Evolutionary conservation across 2,888 invertebrate species (phyloP), one percentile per base, ranked within the genome.

Genomic region (Psococerastis gibbosa): DNA sequence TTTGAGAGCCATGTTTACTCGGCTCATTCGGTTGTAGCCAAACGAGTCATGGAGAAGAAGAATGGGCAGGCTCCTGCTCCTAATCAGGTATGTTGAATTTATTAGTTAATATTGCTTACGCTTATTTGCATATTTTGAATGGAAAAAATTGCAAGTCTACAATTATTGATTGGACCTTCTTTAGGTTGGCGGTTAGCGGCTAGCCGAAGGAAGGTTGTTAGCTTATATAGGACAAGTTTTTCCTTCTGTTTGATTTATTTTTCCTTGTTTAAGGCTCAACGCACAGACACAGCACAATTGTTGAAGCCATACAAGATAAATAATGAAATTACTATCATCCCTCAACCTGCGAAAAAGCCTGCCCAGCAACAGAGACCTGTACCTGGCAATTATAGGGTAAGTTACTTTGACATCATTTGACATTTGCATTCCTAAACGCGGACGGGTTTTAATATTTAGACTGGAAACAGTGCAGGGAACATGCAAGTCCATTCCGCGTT

Each of bases 1-100:
- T 91, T 91, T 55, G 89, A 91, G 60, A 88, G 81, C 60, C 91
- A 91, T 60, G 89, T 91, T 4, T 91, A 89, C 57, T 85, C 87
- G 32, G 88, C 87, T 16, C 91, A 91, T 57, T 87, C 87, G 58
- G 83, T 85, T 16, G 85, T 85, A 15, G 84, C 87, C 32, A 84
- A 85, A 56, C 75, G 83, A 49, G 82, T 81, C 22, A 81, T 82
- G 74, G 83, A 80, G 56, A 78, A 78, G 60, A 78, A 75, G 56
- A 75, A 71, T 56, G 61, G 66, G 50, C 60, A 65, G 1, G 51
- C 57, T 38, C 51, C 59, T 5, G 54, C 60, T 13, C 56, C 63
- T 44, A 56, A n/a, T n/a, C n/a, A n/a, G n/a, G n/a, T n/a, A n/a
- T n/a, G n/a, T n/a, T n/a, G n/a, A n/a, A 56, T 32, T n/a, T n/a